Evolutionary conservation across 2,113 vertebrate genomes (phyloP), one percentile per base, ranked within the genome.

Genomic region (Salminus brasiliensis): DNA sequence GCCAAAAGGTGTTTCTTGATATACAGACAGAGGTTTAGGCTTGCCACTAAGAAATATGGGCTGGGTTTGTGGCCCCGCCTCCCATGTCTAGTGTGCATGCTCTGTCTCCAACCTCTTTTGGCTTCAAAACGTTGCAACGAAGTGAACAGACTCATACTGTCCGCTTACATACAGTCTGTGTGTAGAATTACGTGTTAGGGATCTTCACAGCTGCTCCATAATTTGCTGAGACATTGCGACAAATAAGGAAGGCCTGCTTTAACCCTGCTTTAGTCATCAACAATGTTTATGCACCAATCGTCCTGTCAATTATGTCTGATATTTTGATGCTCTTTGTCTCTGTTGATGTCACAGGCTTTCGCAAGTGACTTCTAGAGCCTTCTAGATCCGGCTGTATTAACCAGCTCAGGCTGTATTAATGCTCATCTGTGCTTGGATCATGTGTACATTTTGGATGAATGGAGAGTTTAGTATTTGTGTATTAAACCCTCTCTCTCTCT

Each of bases 401-500:
- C n/a, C n/a, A 7, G 5, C 16, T 66, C 62, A 66, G 62, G 13
- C 62, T 11, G 30, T 18, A 13, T 32, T 34, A 32, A 18, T 5
- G 18, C 52, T 18, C 6, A 6, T 63, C 60, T 36, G 60, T 36
- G 32, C 30, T 65, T 34, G 32, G 30, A 65, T 65, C 18, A 8
- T 65, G 16, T 34, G 30, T 63, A 53, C n/a, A 10, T 47, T 39
- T 47, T 47, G 5, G 45, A n/a, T n/a, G 45, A 47, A 47, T 47
- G 9, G 4, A 39, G 36, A 39, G 36, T 12, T 49, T n/a, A n/a
- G n/a, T n/a, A n/a, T n/a, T 16, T 68, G 15, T 77, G 30, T 29
- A 30, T 57, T 9, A 55, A 4, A 45, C 9, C 70, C 21, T 75
- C 27, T 59, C 68, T 53, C 15, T 82, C 36, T 84, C 43, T 62